A percentile compares a stretch with the other conserved stretches of the same genome.
Evolutionary conservation across 2,888 invertebrate species (phyloP).

Genomic region (Melipona bicolor): DNA sequence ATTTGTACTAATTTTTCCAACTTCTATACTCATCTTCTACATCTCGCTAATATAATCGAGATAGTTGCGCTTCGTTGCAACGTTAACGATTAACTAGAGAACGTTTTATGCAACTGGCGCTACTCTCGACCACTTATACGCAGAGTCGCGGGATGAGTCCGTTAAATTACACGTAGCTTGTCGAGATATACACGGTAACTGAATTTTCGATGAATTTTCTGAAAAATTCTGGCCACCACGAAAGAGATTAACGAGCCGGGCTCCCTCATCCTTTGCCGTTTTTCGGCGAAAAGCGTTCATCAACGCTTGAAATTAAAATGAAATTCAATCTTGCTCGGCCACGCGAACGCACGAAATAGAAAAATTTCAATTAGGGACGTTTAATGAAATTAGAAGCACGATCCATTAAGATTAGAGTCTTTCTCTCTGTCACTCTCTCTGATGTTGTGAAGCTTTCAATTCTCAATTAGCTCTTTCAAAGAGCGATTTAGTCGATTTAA

Average conservation of each 20-base stretch:
- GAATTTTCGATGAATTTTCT: slow-evolving; percentile 20
- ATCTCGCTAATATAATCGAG: not conserved
- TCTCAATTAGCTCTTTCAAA: too few species aligned
- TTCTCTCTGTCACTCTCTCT: too few species aligned
- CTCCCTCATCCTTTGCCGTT: not conserved
- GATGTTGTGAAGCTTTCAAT: too few species aligned
- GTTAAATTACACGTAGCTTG: slow-evolving; percentile 32
- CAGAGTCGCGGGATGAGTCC: not conserved
- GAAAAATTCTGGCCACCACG: not conserved
- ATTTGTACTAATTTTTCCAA: too few species aligned
- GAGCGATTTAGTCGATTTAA: too few species aligned
- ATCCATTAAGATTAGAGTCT: not conserved
- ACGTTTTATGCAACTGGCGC: not conserved
- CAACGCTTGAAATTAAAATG: slow-evolving; percentile 4
- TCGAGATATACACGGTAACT: slow-evolving; percentile 1
- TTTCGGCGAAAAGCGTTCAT: not conserved
- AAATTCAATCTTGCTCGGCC: not conserved
- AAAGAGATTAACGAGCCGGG: slow-evolving; percentile 15
- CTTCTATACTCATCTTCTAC: too few species aligned
- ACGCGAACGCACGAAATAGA: not conserved
- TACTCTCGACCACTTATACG: not conserved
- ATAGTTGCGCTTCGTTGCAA: not conserved
- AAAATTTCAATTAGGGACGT: not conserved
- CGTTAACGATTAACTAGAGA: not conserved
- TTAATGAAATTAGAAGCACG: not conserved